Percentiles rank a stretch among this genome's conserved stretches.
Evolutionary conservation across 2,113 vertebrate genomes (phyloP).

Genomic region (Rhinolophus ferrumequinum): DNA sequence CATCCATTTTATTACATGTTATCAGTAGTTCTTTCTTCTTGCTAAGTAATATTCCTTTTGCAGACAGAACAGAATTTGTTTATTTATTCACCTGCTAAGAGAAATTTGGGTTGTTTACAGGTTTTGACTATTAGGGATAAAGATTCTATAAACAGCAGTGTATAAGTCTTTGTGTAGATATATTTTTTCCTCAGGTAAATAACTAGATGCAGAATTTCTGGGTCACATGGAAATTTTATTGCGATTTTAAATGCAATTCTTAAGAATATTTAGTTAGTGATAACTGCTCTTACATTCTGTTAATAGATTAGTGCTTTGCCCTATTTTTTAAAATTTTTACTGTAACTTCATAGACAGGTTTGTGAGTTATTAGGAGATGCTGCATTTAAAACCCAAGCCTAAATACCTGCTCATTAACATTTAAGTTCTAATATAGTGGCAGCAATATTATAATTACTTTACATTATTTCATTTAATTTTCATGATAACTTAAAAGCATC

Average conservation of each 20-base stretch:
- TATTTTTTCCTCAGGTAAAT: not conserved
- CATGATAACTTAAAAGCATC: not conserved
- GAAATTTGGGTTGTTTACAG: not conserved
- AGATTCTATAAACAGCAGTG: not conserved
- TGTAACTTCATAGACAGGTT: not conserved
- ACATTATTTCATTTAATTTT: not conserved
- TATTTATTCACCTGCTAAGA: not conserved
- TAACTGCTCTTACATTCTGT: not conserved
- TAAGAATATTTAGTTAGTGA: not conserved
- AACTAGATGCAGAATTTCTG: not conserved
- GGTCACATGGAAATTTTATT: not conserved
- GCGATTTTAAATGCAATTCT: not conserved
- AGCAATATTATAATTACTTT: not conserved
- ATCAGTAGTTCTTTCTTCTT: not conserved
- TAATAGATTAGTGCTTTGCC: not conserved
- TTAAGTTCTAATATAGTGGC: not conserved
- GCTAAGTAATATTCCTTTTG: not conserved
- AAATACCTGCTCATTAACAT: not conserved
- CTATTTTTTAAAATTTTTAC: not conserved
- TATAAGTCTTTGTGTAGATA: not conserved
- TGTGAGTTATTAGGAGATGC: not conserved
- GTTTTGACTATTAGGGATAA: not conserved
- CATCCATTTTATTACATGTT: not conserved
- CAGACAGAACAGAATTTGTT: not conserved
- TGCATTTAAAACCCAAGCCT: slow-evolving; percentile 17